Base-by-base conservation (phyloP, 2,797 vertebrate species). In the Neosilurus mollespiculum region DNA sequence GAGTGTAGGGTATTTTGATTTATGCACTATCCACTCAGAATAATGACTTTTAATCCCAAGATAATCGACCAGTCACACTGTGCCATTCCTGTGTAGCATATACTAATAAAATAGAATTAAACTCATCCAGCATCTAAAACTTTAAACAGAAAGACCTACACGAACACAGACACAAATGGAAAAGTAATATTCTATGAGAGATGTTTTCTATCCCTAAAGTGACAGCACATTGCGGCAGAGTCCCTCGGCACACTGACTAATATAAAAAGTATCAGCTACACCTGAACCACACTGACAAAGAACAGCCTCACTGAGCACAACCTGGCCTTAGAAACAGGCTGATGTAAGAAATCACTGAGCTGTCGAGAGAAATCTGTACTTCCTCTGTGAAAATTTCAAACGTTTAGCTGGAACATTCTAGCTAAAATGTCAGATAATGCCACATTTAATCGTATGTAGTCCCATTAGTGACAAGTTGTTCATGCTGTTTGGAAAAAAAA, bases 261-360 rank as follows among this genome's bases (percentile, higher is more conserved):
- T 79, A 53, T 79, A 66, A 79, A 54, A 54, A 65, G 59, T 43
- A 58, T 67, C 73, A 65, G 9, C 51, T 65, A 43, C 34, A 9
- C 26, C 71, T 43, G 73, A 77, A 56, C 49, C 51, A 83, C 88
- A 86, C 81, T 81, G 72, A 77, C 88, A 77, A 87, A 87, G 76
- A 65, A 88, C 86, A 89, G 82, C 83, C 87, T 86, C 83, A 58
- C 81, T 37, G 78, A 81, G 56, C 83, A 4, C 77, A 65, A 65
- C 43, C 77, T 79, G 77, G 77, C 37, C 61, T 79, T 20, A 30
- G 43, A 79, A 66, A 22, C 43, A 30, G 61, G 49, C 77, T 79
- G 77, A 79, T 65, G 77, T 53, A 79, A 79, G 61, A 79, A 53
- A 78, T 78, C 61, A 53, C 61, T 1, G 16, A 65, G 24, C 20